Percentiles rank a stretch among this genome's conserved stretches.
These are phyloP conservation scores for Hirtodrosophila confusa DNA, from an alignment of 2,888 invertebrate genomes.

Conservation along the genomic window DNA sequence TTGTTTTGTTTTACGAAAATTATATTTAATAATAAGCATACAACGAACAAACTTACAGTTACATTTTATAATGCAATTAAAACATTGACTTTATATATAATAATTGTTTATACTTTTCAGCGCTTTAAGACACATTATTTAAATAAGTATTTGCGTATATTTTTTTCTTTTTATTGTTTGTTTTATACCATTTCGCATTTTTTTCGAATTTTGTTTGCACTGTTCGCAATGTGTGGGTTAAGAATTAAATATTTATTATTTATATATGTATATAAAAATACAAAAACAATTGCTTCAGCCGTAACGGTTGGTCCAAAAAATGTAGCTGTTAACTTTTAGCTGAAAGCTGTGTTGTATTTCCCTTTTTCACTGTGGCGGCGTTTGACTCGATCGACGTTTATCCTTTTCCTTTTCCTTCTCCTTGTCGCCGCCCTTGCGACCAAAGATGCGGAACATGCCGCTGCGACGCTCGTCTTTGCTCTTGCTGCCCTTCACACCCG, in stretches of 20 bases:
- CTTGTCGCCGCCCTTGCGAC: slow-evolving; percentile 82
- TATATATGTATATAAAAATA: slow-evolving; percentile 68
- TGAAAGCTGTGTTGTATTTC: slow-evolving; percentile 22
- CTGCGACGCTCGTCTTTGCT: slow-evolving; percentile 83
- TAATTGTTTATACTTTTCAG: slow-evolving; percentile 61
- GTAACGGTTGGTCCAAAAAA: slow-evolving; percentile 27
- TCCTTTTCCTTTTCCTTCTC: slow-evolving; percentile 81
- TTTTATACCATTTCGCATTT: slow-evolving; percentile 4
- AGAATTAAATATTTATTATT: slow-evolving; percentile 61
- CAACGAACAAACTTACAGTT: slow-evolving; percentile 75
- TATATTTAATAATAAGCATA: slow-evolving; percentile 73
- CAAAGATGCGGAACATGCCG: slow-evolving; percentile 84
- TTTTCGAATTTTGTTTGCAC: slow-evolving; percentile 47
- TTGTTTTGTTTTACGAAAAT: slow-evolving; percentile 72
- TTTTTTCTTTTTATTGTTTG: slow-evolving; percentile 22
- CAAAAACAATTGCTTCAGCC: slow-evolving; percentile 61
- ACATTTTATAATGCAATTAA: slow-evolving; percentile 76
- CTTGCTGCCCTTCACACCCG: slow-evolving; percentile 82
- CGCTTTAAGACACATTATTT: slow-evolving; percentile 49
- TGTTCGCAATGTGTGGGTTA: slow-evolving; percentile 46
- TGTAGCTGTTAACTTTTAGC: slow-evolving; percentile 19
- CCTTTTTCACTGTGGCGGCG: slow-evolving; percentile 74
- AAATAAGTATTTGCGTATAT: slow-evolving; percentile 22
- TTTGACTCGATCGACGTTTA: slow-evolving; percentile 82
- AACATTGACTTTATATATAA: slow-evolving; percentile 76